These are phyloP conservation scores for Redunca redunca DNA, from an alignment of 2,113 vertebrate species.

Conservation along the genomic window DNA sequence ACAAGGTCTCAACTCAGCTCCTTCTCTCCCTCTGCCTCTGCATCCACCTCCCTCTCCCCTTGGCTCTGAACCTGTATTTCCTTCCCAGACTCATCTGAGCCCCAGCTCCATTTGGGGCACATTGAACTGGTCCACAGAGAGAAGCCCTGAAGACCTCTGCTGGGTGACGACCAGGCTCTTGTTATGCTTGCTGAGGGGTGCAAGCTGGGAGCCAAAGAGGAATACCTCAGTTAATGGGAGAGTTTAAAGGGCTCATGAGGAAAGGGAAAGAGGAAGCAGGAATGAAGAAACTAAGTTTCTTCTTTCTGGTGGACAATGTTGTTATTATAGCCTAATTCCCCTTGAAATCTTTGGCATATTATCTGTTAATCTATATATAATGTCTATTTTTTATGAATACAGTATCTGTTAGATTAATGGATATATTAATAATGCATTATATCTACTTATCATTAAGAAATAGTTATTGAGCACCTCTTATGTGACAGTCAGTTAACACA, in stretches of 20 bases:
- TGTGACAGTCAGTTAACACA: neutral
- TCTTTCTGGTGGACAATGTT: neutral
- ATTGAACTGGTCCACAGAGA: neutral
- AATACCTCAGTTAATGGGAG: too few species aligned
- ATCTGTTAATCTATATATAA: neutral
- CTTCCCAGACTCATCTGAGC: neutral
- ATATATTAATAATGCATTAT: neutral
- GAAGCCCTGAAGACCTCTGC: neutral
- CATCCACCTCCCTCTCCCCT: neutral
- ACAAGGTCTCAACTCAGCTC: neutral
- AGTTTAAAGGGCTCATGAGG: neutral
- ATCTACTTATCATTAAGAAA: neutral
- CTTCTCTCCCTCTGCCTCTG: neutral
- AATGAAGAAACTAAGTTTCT: neutral
- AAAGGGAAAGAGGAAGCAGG: neutral
- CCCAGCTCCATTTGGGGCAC: neutral
- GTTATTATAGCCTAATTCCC: neutral
- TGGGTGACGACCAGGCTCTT: neutral
- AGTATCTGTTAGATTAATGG: neutral
- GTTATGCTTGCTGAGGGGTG: neutral
- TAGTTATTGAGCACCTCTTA: neutral
- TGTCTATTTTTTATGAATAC: neutral
- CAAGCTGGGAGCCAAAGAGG: neutral
- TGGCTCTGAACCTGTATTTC: neutral
- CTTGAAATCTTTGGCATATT: neutral